Percentiles rank a stretch among this genome's conserved stretches.
phyloP scores from a whole-genome alignment of 2,888 invertebrate species.

The Alloplasta piceator region DNA sequence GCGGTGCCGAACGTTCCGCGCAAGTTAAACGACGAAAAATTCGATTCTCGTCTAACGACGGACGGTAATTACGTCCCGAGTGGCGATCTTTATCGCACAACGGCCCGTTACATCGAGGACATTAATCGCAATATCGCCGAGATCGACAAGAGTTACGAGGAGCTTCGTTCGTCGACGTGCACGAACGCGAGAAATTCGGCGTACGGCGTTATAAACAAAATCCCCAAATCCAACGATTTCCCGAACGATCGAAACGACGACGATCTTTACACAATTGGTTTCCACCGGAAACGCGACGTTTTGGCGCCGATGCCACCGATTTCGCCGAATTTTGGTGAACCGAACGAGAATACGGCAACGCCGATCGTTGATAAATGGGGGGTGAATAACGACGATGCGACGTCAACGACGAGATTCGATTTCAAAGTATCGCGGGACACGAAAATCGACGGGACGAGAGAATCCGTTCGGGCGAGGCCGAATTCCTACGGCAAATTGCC shows the following conservation, averaged over 20 bases:
- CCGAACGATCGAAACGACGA: slow-evolving; percentile 43
- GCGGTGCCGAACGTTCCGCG: slow-evolving; percentile 74
- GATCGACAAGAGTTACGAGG: slow-evolving; percentile 79
- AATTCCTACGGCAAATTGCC: slow-evolving; percentile 76
- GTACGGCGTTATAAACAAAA: slow-evolving; percentile 76
- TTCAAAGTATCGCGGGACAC: slow-evolving; percentile 56
- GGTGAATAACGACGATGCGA: background rate
- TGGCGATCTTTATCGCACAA: slow-evolving; percentile 78
- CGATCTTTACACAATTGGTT: slow-evolving; percentile 66
- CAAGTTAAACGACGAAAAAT: slow-evolving; percentile 56
- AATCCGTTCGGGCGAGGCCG: slow-evolving; percentile 63
- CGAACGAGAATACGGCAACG: slow-evolving; percentile 54
- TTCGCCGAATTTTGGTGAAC: slow-evolving; percentile 72
- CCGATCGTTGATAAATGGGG: slow-evolving; percentile 13
- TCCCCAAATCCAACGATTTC: slow-evolving; percentile 66
- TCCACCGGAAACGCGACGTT: slow-evolving; percentile 72
- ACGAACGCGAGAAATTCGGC: slow-evolving; percentile 66
- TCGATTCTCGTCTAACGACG: slow-evolving; percentile 39
- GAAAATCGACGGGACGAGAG: slow-evolving; percentile 12
- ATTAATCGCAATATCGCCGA: slow-evolving; percentile 80
- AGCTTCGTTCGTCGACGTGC: slow-evolving; percentile 69
- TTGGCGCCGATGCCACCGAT: slow-evolving; percentile 80
- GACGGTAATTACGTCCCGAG: slow-evolving; percentile 79
- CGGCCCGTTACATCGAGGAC: slow-evolving; percentile 79
- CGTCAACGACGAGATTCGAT: slow-evolving; percentile 42